Conservation (phyloP, 2,113 vertebrate species). For the Thamnaconus septentrionalis region DNA sequence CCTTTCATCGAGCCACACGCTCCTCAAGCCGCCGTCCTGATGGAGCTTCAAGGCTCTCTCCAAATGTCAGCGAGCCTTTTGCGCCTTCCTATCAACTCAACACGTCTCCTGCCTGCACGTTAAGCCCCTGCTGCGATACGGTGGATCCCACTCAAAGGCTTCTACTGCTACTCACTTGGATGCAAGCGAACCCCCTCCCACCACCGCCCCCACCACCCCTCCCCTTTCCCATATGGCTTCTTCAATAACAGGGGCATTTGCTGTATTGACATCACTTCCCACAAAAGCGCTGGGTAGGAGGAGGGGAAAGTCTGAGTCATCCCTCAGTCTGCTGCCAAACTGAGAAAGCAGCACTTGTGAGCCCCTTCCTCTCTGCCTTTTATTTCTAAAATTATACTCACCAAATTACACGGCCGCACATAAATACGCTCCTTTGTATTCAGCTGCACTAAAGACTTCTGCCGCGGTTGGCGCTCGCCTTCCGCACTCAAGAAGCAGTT, state of each 20-base stretch:
- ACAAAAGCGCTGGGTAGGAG: slow-evolving; percentile 61
- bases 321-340: slow-evolving; percentile 59
- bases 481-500: no score
- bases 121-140: slow-evolving; percentile 30
- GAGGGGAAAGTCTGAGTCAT: slow-evolving; percentile 80
- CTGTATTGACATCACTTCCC: slow-evolving; percentile 72
- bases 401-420: not conserved
- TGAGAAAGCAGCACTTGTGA: slow-evolving; percentile 50
- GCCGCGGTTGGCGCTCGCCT: no score
- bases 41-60: no score
- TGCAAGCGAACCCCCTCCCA: slow-evolving; percentile 5
- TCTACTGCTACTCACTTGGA: slow-evolving; percentile 40
- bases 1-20: no score
- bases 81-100: no score
- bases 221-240: slow-evolving; percentile 45
- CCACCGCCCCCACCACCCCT: not conserved
- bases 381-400: slow-evolving; percentile 9
- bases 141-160: slow-evolving; percentile 39
- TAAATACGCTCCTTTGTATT: no score
- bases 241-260: slow-evolving; percentile 55
- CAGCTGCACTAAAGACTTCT: no score
- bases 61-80: no score
- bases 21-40: no score
- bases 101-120: slow-evolving; percentile 17
- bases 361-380: slow-evolving; percentile 45